phyloP scores from a whole-genome alignment of 1,140 invertebrate species.

The Meloidogyne exigua region DNA sequence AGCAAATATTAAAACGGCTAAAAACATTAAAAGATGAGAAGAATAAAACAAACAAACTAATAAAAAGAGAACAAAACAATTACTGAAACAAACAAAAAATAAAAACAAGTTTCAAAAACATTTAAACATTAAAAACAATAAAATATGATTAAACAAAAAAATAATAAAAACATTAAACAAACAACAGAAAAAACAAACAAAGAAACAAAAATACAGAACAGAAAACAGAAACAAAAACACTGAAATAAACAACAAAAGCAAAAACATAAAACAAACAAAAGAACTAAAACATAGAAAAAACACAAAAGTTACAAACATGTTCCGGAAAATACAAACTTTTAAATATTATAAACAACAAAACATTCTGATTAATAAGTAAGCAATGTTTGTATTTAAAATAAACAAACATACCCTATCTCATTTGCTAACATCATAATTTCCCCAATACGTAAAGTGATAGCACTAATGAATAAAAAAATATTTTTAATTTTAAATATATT shows the following conservation, averaged over 20 bases:
- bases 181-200: background rate
- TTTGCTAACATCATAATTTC: slow-evolving; percentile 57
- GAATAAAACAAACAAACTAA: no score
- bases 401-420: slow-evolving; percentile 39
- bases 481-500: background rate
- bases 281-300: no score
- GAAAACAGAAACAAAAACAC: background rate
- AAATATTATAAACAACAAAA: no score
- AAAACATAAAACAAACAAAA: no score
- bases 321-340: background rate
- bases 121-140: no score
- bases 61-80: no score
- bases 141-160: no score
- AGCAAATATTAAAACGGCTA: background rate
- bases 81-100: no score
- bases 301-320: background rate
- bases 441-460: slow-evolving; percentile 54
- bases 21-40: no score
- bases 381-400: background rate
- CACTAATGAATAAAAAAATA: slow-evolving; percentile 35
- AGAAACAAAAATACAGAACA: background rate
- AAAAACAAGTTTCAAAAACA: background rate
- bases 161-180: no score
- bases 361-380: background rate
- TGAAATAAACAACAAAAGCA: background rate